Base-by-base conservation (phyloP, 1,140 invertebrate genomes). In the Pectinophora gossypiella region DNA sequence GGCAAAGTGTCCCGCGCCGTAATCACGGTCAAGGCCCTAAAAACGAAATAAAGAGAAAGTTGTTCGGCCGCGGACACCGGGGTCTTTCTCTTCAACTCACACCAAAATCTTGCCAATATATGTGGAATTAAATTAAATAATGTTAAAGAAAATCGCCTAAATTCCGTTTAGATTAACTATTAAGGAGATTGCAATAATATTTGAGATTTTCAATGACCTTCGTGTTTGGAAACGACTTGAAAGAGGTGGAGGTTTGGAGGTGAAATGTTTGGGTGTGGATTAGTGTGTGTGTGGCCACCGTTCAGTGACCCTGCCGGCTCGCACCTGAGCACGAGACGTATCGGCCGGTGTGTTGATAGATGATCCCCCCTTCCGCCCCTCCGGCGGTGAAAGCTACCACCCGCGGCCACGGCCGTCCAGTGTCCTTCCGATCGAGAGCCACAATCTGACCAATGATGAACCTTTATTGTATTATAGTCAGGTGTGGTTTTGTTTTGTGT, bases 341-440 rank as follows among this genome's bases (percentile, higher is more conserved):
- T 9, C 27, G 27, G 27, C 1, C 27, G 27, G 22, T 23, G 27
- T 32, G n/a, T 32, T 9, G 27, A 32, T n/a, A 1, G 27, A 32
- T 32, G 27, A 32, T 32, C 47, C 2, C 15, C 51, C 10, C 13
- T 19, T 44, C 13, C 46, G 36, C 20, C 27, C 47, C 35, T 27
- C 38, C 51, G 1, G 27, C 9, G 9, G 64, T 59, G 64, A 67
- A 63, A 67, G 64, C 61, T 61, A 58, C 51, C 49, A 49, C 19
- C 20, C 40, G 21, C 18, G 48, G 16, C 18, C 2, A 19, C 23
- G 53, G 23, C 43, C 32, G 46, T 51, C 36, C 46, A 48, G 53
- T 50, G 56, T 59, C 60, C 60, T 63, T 52, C 55, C 51, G 22
- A 38, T n/a, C n/a, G n/a, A n/a, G n/a, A n/a, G n/a, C n/a, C n/a